Evolutionary conservation across 2,797 vertebrate species (phyloP).

Genomic region (Tamandua tetradactyla): DNA sequence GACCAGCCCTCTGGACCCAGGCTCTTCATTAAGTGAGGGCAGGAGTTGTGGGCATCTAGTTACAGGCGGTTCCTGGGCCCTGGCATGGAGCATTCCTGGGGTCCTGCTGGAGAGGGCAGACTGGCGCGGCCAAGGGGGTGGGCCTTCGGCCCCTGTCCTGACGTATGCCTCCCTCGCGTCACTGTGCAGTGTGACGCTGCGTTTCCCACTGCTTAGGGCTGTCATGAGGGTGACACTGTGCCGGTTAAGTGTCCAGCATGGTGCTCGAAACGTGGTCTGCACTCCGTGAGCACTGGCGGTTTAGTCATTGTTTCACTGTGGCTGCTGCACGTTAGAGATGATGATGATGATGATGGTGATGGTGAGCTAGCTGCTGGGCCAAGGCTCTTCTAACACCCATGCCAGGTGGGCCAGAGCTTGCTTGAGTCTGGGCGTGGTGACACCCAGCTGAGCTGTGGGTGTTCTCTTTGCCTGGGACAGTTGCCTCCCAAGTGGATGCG

Average conservation of each 20-base stretch:
- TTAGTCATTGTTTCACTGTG: neutral
- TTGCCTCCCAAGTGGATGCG: neutral
- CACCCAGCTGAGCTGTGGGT: neutral
- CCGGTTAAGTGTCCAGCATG: fast-evolving
- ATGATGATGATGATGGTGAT: neutral
- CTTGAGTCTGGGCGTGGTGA: neutral
- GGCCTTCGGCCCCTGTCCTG: neutral
- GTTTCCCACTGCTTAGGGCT: fast-evolving
- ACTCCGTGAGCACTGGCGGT: too few species aligned
- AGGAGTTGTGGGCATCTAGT: too few species aligned
- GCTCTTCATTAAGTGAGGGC: too few species aligned
- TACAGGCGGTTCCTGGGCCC: neutral
- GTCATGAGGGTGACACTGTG: neutral
- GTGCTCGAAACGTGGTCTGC: neutral
- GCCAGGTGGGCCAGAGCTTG: neutral
- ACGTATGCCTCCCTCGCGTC: neutral
- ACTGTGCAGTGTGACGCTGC: neutral
- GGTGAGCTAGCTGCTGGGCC: neutral
- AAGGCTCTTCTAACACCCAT: neutral
- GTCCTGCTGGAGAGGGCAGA: fast-evolving
- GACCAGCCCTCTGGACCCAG: too few species aligned
- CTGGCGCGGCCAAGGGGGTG: neutral
- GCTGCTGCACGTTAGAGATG: too few species aligned
- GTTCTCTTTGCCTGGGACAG: neutral
- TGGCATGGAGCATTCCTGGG: too few species aligned